These are phyloP conservation scores for Gari tellinella DNA, from an alignment of 2,888 invertebrate species.

Conservation along the genomic window DNA sequence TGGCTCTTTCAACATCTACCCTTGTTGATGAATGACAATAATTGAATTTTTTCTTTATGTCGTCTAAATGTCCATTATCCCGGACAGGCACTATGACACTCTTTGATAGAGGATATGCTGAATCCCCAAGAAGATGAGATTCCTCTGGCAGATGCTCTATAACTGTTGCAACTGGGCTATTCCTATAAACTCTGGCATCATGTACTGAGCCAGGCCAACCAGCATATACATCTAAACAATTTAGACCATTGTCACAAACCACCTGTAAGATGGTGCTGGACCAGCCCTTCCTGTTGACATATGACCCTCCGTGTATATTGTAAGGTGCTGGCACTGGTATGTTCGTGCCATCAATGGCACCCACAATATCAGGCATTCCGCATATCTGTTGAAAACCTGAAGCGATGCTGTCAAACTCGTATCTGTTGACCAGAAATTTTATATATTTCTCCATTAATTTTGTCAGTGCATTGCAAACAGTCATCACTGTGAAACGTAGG, in stretches of 20 bases:
- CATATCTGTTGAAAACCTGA: constrained; percentile 18
- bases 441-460: too few relatives aligned
- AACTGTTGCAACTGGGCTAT: not conserved
- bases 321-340: constrained; percentile 10
- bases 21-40: constrained; percentile 8
- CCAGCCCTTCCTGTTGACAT: constrained; percentile 23
- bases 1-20: not conserved
- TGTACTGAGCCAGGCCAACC: constrained; percentile 30
- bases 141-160: constrained; percentile 1
- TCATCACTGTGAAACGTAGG: too few relatives aligned
- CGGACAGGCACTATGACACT: constrained; percentile 19
- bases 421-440: too few relatives aligned
- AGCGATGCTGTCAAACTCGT: too few relatives aligned
- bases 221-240: constrained; percentile 17
- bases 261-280: constrained; percentile 16
- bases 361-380: constrained; percentile 18
- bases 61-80: constrained; percentile 27
- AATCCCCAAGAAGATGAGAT: constrained; percentile 29
- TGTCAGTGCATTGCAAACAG: too few relatives aligned
- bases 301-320: not conserved
- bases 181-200: constrained; percentile 15
- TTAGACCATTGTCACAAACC: constrained; percentile 6
- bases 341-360: constrained; percentile 25
- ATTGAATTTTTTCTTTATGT: constrained; percentile 35
- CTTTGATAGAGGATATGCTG: constrained; percentile 15